phyloP scores from a whole-genome alignment of 2,113 vertebrate genomes.

The Scatophagus argus region DNA sequence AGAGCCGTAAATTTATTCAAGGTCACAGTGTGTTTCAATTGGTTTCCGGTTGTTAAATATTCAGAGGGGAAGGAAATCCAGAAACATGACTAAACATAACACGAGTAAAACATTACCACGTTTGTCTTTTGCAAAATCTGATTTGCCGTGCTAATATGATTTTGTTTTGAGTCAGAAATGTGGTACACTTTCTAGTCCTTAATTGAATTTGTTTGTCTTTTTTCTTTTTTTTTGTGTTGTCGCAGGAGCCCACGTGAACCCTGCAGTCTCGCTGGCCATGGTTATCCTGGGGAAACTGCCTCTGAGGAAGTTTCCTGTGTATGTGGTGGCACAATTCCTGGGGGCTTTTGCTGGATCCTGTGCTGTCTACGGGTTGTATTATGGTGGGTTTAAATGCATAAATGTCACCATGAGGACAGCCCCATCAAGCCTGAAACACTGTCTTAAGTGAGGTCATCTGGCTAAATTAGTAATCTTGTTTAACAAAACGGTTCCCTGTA shows the following conservation, averaged over 20 bases:
- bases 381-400: slow-evolving; percentile 84
- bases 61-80: too few species aligned
- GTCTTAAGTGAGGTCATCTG: background rate
- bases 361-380: slow-evolving; percentile 90
- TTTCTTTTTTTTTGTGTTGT: slow-evolving; percentile 18
- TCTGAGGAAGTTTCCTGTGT: slow-evolving; percentile 92
- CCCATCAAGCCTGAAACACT: background rate
- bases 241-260: slow-evolving; percentile 95
- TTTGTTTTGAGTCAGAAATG: too few species aligned
- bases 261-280: slow-evolving; percentile 96
- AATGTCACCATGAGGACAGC: background rate
- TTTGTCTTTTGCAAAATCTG: too few species aligned
- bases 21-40: too few species aligned
- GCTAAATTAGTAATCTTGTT: background rate
- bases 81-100: too few species aligned
- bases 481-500: too few species aligned
- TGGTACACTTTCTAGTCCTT: too few species aligned
- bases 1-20: too few species aligned
- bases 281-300: slow-evolving; percentile 90
- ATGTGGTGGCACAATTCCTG: slow-evolving; percentile 90
- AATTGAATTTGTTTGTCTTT: background rate
- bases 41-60: too few species aligned
- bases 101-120: too few species aligned
- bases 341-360: slow-evolving; percentile 93
- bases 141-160: too few species aligned